Percentiles rank a stretch among this genome's conserved stretches.
These are phyloP conservation scores for Mola mola DNA, from an alignment of 2,113 vertebrate genomes.

Conservation along the genomic window DNA sequence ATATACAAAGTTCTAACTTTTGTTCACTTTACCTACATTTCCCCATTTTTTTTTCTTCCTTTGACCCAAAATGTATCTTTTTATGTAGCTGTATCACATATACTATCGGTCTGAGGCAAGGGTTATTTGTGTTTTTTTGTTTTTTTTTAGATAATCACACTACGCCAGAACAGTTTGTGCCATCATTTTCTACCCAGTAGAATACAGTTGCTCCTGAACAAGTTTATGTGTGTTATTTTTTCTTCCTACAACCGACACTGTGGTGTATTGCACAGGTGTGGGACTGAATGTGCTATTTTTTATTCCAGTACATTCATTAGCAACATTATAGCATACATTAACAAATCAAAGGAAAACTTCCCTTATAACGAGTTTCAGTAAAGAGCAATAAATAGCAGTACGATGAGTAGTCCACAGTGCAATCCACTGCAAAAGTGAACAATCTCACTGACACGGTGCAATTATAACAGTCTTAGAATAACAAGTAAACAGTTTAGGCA, in stretches of 20 bases:
- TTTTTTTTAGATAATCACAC: too few relatives aligned
- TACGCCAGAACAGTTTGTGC: conserved; percentile 30
- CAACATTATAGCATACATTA: conserved; percentile 23
- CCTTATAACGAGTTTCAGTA: conserved; percentile 62
- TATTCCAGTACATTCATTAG: conserved; percentile 37
- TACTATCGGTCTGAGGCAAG: too few relatives aligned
- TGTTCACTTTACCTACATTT: too few relatives aligned
- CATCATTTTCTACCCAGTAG: conserved; percentile 37
- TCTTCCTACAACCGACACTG: conserved; percentile 21
- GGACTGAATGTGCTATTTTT: conserved; percentile 26
- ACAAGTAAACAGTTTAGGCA: conserved; percentile 69
- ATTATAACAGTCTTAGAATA: conserved; percentile 63
- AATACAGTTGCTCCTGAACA: conserved; percentile 29
- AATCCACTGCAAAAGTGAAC: conserved; percentile 54
- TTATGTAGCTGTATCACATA: too few relatives aligned
- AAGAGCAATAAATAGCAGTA: conserved; percentile 71
- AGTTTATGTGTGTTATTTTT: conserved; percentile 36
- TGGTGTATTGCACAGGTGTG: conserved; percentile 44
- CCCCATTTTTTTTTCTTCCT: too few relatives aligned
- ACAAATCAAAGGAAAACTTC: conserved; percentile 58
- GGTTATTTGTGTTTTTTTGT: too few relatives aligned
- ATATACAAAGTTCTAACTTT: too few relatives aligned
- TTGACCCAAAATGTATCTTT: too few relatives aligned
- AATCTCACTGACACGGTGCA: conserved; percentile 51
- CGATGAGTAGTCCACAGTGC: conserved; percentile 55